A percentile compares a stretch with the other conserved stretches of the same genome.
phyloP scores from a whole-genome alignment of 2,113 vertebrate species.

The Leptodactylus fuscus region DNA sequence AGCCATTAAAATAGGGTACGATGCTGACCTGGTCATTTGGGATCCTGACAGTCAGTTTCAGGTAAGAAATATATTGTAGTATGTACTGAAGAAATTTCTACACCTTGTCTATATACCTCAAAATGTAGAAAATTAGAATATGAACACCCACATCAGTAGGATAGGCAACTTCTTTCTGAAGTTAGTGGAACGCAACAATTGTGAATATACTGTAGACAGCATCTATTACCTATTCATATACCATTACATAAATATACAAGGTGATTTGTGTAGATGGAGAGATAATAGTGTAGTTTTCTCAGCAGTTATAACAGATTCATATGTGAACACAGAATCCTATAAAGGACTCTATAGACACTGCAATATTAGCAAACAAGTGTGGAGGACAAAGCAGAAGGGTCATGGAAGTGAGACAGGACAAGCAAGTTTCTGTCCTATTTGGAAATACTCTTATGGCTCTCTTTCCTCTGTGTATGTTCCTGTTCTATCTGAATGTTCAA shows the following conservation, averaged over 20 bases:
- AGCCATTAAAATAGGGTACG: constrained; percentile 71
- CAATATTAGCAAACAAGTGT: background rate
- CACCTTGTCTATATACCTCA: background rate
- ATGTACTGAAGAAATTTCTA: background rate
- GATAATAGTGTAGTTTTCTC: too few species aligned
- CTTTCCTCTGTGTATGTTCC: background rate
- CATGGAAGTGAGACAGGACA: background rate
- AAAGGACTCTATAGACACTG: background rate
- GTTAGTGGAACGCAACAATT: background rate
- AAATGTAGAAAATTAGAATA: background rate
- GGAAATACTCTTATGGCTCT: background rate
- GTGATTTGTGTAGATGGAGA: background rate
- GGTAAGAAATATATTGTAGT: constrained; percentile 65
- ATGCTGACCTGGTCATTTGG: constrained; percentile 82
- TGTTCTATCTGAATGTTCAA: background rate
- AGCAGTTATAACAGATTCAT: background rate
- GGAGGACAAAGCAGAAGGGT: background rate
- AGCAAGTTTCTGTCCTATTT: background rate
- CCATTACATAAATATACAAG: background rate
- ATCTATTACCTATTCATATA: background rate
- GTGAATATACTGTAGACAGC: background rate
- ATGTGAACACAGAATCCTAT: background rate
- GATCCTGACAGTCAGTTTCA: constrained; percentile 79
- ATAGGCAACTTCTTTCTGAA: too few species aligned
- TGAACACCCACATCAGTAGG: too few species aligned